Percentiles rank a stretch among this genome's conserved stretches.
These are phyloP conservation scores for Ptilonorhynchus violaceus DNA, from an alignment of 2,113 vertebrate species.

Conservation along the genomic window DNA sequence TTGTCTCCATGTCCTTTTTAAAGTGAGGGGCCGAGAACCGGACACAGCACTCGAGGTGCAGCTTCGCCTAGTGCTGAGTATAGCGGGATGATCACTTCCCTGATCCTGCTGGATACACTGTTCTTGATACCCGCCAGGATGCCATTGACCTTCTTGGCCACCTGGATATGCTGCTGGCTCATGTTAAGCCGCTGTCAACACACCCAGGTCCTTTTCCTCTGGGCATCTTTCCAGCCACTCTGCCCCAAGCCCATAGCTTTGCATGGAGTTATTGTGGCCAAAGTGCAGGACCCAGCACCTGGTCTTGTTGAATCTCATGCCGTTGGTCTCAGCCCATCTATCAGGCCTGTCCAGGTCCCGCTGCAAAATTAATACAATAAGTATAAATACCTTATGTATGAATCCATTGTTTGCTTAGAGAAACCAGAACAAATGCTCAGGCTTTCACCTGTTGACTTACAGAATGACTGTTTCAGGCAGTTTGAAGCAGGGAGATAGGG, in stretches of 20 bases:
- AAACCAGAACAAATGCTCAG: not conserved
- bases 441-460: not conserved
- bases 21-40: not conserved
- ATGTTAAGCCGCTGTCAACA: not conserved
- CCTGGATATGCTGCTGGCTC: not conserved
- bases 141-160: not conserved
- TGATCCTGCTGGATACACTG: not conserved
- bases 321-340: not conserved
- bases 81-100: too few relatives aligned
- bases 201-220: not conserved
- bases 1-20: not conserved
- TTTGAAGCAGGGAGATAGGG: not conserved
- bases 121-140: not conserved
- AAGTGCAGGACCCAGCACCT: not conserved
- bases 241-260: accelerated
- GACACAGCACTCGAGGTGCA: too few relatives aligned
- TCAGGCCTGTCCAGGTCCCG: not conserved
- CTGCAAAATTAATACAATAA: not conserved
- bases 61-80: not conserved
- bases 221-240: not conserved
- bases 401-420: not conserved
- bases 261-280: not conserved
- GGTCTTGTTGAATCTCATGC: not conserved
- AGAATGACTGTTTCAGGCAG: not conserved
- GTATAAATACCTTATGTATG: not conserved